Evolutionary conservation across 2,888 invertebrate species (phyloP).

Genomic region (Deilephila porcellus): DNA sequence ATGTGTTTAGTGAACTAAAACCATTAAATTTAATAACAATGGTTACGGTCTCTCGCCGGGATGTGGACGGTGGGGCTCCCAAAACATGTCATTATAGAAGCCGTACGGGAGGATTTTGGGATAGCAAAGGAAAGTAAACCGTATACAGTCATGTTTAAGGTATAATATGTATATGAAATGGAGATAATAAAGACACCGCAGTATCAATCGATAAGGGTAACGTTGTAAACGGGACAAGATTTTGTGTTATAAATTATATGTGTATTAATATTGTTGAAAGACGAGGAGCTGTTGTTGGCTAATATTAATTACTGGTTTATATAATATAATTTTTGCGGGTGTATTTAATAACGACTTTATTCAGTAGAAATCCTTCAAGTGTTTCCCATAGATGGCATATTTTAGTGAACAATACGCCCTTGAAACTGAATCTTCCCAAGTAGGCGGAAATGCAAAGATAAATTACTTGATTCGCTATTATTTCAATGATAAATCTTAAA

Average conservation of each 20-base stretch:
- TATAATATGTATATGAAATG: not conserved
- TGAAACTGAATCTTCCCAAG: no score
- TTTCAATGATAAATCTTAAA: no score
- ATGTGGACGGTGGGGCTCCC: not conserved
- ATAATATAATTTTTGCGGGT: not conserved
- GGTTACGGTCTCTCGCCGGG: not conserved
- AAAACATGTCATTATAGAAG: not conserved
- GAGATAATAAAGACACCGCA: constrained; percentile 11
- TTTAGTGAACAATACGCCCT: no score
- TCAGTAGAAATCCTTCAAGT: no score
- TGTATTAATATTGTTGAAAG: not conserved
- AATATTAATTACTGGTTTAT: not conserved
- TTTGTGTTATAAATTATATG: not conserved
- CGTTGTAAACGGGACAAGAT: not conserved
- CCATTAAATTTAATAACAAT: constrained; percentile 8
- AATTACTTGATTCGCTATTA: no score
- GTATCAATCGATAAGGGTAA: constrained; percentile 13
- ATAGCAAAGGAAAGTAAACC: not conserved
- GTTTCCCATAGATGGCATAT: no score
- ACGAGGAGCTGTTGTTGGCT: not conserved
- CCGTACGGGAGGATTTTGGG: not conserved
- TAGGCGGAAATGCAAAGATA: no score
- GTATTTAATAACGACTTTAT: no score
- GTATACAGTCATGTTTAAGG: not conserved
- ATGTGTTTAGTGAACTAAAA: constrained; percentile 2